These are phyloP conservation scores for Drosophila leontia DNA, from an alignment of 1,140 invertebrate species.

Conservation along the genomic window DNA sequence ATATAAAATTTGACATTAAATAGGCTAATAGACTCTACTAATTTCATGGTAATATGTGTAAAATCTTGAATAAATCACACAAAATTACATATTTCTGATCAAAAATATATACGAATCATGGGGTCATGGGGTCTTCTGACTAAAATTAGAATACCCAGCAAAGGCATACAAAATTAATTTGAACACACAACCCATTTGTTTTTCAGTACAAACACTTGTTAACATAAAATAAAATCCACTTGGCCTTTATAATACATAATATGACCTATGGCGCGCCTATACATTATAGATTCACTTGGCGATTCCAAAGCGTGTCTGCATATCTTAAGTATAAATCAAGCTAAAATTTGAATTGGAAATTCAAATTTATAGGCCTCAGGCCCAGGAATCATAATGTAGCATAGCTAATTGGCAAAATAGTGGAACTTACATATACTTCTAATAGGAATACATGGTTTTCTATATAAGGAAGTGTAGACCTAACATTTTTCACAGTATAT, in stretches of 20 bases:
- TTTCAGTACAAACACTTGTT: not conserved
- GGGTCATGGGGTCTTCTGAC: too few species aligned
- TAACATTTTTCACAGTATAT: not conserved
- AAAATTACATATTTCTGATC: not conserved
- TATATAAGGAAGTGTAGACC: not conserved
- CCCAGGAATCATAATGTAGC: not conserved
- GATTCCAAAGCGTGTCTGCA: not conserved
- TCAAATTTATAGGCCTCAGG: not conserved
- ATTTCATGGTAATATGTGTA: not conserved
- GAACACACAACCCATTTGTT: too few species aligned
- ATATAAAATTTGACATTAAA: not conserved
- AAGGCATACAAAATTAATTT: too few species aligned
- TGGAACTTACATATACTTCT: not conserved
- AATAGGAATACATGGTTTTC: not conserved
- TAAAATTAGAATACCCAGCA: too few species aligned
- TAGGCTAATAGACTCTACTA: not conserved
- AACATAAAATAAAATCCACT: not conserved
- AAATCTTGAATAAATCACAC: not conserved
- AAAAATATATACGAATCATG: too few species aligned
- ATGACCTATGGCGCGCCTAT: not conserved
- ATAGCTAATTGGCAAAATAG: slow-evolving; percentile 6
- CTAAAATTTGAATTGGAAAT: slow-evolving; percentile 15
- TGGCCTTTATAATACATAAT: not conserved
- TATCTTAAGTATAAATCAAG: not conserved
- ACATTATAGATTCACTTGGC: not conserved